Evolutionary conservation across 2,888 invertebrate species (phyloP).

Genomic region (Drosophila anomalata): DNA sequence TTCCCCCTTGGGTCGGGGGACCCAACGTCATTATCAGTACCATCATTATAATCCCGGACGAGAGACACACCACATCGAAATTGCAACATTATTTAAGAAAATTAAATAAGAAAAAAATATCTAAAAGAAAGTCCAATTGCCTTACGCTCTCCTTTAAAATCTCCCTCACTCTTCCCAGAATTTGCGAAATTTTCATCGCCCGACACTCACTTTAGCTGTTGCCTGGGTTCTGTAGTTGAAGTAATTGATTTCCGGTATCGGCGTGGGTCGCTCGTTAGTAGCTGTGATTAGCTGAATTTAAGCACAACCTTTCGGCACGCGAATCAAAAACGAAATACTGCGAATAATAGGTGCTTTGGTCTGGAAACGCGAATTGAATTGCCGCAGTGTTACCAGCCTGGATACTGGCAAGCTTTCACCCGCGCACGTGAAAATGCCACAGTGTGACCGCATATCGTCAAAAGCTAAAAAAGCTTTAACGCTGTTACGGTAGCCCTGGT

Average conservation of each 20-base stretch:
- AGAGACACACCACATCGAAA: constrained; percentile 41
- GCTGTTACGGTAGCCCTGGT: background rate
- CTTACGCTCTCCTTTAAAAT: constrained; percentile 70
- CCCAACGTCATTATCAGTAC: constrained; percentile 12
- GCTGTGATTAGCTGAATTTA: constrained; percentile 4
- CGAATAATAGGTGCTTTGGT: background rate
- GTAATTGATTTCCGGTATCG: constrained; percentile 32
- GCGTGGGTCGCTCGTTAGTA: constrained; percentile 28
- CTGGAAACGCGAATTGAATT: background rate
- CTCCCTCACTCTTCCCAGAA: constrained; percentile 69
- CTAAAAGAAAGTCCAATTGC: constrained; percentile 17
- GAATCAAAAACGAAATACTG: constrained; percentile 12
- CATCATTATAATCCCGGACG: constrained; percentile 25
- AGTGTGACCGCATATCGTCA: background rate
- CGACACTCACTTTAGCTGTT: constrained; percentile 39
- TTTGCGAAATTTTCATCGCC: constrained; percentile 64
- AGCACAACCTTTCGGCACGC: constrained; percentile 24
- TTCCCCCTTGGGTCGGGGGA: background rate
- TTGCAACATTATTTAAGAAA: constrained; percentile 15
- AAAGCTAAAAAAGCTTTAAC: background rate
- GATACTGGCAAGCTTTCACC: background rate
- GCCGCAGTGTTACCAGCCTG: background rate
- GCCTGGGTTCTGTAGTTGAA: background rate
- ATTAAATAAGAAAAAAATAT: background rate
- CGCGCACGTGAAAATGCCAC: background rate